A percentile compares a stretch with the other conserved stretches of the same genome.
Conservation (phyloP, 2,113 vertebrate genomes). For the cattle (Bos taurus) region DNA sequence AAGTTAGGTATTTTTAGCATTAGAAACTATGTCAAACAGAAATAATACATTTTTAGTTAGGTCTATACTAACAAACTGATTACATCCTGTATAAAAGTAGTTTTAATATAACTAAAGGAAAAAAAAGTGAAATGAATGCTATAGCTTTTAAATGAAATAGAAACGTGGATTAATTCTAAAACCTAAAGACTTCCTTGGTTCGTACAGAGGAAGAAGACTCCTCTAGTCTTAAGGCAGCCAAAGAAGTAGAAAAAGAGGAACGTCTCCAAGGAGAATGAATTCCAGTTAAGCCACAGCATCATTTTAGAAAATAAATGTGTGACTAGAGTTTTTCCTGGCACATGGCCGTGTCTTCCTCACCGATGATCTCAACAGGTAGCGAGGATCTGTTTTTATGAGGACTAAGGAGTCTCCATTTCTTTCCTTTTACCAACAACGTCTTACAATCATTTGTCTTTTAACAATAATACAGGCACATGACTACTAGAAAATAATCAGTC, state of each 20-base stretch:
- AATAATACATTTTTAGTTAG: not conserved
- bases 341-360: conserved; percentile 57
- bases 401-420: conserved; percentile 68
- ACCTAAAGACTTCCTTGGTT: conserved; percentile 21
- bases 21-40: not conserved
- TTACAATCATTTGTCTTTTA: not conserved
- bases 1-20: not conserved
- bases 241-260: conserved; percentile 23
- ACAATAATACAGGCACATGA: not conserved
- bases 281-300: conserved; percentile 60
- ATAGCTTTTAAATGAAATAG: conserved; percentile 50
- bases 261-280: conserved; percentile 6
- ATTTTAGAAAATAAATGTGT: conserved; percentile 70
- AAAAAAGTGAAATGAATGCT: not conserved
- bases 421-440: conserved; percentile 25
- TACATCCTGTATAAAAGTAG: conserved; percentile 53
- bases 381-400: conserved; percentile 59
- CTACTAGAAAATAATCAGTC: not conserved
- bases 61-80: not conserved
- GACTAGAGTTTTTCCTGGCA: conserved; percentile 62
- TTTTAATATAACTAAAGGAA: conserved; percentile 48
- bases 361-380: conserved; percentile 49
- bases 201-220: not conserved
- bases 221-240: conserved; percentile 34
- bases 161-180: conserved; percentile 47